Conservation (phyloP, 2,888 invertebrate species). For the Epinotia bilunana region DNA sequence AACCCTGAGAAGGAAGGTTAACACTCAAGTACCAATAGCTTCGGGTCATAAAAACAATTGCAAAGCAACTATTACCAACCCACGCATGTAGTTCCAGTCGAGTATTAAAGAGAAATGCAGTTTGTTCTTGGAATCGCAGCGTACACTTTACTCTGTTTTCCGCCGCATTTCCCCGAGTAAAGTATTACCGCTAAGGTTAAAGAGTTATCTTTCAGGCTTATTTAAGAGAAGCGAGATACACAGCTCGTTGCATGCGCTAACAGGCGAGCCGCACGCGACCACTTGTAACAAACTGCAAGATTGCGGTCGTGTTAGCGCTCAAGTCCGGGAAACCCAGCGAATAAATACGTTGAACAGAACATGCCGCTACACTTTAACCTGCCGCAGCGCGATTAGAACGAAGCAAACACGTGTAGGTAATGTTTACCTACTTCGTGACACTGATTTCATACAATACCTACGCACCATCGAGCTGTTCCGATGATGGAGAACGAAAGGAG, state of each 20-base stretch:
- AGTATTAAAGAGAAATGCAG: background rate
- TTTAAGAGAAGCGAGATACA: constrained; percentile 27
- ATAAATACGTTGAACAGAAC: constrained; percentile 24
- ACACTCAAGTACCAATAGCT: constrained; percentile 7
- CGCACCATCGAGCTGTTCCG: too few species aligned
- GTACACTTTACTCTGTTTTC: background rate
- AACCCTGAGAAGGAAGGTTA: background rate
- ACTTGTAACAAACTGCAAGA: constrained; percentile 48
- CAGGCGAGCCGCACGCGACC: constrained; percentile 47
- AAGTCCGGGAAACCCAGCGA: constrained; percentile 16
- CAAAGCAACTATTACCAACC: constrained; percentile 14
- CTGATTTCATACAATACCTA: background rate
- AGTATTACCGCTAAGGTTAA: constrained; percentile 28
- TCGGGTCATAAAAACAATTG: constrained; percentile 14
- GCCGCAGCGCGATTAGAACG: constrained; percentile 11
- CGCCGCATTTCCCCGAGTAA: constrained; percentile 15
- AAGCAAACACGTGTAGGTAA: constrained; percentile 8
- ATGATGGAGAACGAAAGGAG: too few species aligned
- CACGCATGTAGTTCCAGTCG: constrained; percentile 8
- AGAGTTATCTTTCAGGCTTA: constrained; percentile 37
- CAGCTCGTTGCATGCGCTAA: constrained; percentile 25
- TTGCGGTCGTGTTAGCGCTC: constrained; percentile 28
- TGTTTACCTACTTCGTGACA: background rate
- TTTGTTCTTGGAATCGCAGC: background rate
- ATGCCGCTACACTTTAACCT: constrained; percentile 13